These are phyloP conservation scores for Trichoplusia ni DNA, from an alignment of 1,140 invertebrate genomes.

Conservation along the genomic window DNA sequence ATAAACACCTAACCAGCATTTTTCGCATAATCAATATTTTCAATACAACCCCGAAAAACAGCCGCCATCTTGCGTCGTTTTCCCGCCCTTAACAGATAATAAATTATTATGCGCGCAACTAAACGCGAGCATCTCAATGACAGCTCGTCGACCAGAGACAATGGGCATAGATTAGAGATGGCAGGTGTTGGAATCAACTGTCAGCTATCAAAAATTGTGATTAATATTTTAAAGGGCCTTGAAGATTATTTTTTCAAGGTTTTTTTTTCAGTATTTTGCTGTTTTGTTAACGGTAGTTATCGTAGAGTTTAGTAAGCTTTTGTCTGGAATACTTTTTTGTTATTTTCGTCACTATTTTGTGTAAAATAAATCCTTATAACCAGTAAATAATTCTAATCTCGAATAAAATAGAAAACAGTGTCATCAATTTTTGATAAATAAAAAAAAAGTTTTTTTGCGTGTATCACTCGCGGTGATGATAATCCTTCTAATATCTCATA, in stretches of 20 bases:
- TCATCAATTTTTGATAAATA: too few species aligned
- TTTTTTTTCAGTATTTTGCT: too few species aligned
- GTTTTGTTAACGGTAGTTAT: too few species aligned
- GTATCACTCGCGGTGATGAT: too few species aligned
- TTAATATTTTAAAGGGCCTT: conserved; percentile 6
- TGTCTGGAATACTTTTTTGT: too few species aligned
- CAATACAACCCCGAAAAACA: conserved; percentile 9
- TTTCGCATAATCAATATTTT: neutral
- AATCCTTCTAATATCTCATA: too few species aligned
- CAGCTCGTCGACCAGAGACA: conserved; percentile 29
- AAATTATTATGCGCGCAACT: conserved; percentile 31
- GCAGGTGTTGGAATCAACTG: conserved; percentile 27
- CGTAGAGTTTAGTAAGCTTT: too few species aligned
- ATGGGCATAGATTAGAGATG: conserved; percentile 30
- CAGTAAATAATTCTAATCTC: too few species aligned
- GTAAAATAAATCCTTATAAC: too few species aligned
- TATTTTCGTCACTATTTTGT: too few species aligned
- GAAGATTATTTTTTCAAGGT: conserved; percentile 4
- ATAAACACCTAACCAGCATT: neutral
- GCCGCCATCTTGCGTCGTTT: neutral
- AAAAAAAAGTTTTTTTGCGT: too few species aligned
- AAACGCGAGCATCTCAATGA: conserved; percentile 20
- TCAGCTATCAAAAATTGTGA: conserved; percentile 15
- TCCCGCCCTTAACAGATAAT: conserved; percentile 33
- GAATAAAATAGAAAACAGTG: too few species aligned